These are phyloP conservation scores for Andrena hattorfiana DNA, from an alignment of 2,888 invertebrate genomes.

Conservation along the genomic window DNA sequence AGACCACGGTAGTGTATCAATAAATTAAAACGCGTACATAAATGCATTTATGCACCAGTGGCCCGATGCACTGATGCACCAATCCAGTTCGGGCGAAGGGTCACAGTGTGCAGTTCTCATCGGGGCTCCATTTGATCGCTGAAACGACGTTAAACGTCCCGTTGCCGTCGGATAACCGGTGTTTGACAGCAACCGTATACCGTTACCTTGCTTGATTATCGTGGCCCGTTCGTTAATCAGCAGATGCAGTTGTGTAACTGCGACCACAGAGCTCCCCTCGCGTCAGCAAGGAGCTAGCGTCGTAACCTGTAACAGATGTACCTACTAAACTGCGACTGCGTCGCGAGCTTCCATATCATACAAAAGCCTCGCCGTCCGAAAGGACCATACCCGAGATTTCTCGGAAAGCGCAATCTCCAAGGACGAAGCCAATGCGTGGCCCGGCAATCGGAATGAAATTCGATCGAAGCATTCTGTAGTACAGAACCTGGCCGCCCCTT, in stretches of 20 bases:
- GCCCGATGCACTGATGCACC: background rate
- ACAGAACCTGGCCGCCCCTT: background rate
- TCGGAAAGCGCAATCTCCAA: background rate
- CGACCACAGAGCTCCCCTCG: slow-evolving; percentile 36
- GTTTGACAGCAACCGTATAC: slow-evolving; percentile 46
- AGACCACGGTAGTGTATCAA: too few relatives aligned
- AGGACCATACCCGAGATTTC: background rate
- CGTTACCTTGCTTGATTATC: slow-evolving; percentile 65
- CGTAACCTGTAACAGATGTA: background rate
- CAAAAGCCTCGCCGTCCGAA: background rate
- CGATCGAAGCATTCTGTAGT: background rate
- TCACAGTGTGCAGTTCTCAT: slow-evolving; percentile 22
- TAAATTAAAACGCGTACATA: background rate
- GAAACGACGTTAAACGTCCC: slow-evolving; percentile 62
- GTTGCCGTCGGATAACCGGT: slow-evolving; percentile 35
- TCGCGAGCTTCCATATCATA: background rate
- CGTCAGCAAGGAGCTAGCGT: slow-evolving; percentile 16
- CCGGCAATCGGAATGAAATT: background rate
- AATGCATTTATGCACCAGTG: background rate
- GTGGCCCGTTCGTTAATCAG: slow-evolving; percentile 64
- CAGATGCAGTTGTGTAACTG: slow-evolving; percentile 60
- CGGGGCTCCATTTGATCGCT: slow-evolving; percentile 53
- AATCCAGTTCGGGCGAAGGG: slow-evolving; percentile 1
- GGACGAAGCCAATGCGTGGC: background rate
- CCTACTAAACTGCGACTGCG: background rate